Evolutionary conservation across 1,140 invertebrate genomes (phyloP), one percentile per base, ranked within the genome.

Genomic region (Orius laevigatus): DNA sequence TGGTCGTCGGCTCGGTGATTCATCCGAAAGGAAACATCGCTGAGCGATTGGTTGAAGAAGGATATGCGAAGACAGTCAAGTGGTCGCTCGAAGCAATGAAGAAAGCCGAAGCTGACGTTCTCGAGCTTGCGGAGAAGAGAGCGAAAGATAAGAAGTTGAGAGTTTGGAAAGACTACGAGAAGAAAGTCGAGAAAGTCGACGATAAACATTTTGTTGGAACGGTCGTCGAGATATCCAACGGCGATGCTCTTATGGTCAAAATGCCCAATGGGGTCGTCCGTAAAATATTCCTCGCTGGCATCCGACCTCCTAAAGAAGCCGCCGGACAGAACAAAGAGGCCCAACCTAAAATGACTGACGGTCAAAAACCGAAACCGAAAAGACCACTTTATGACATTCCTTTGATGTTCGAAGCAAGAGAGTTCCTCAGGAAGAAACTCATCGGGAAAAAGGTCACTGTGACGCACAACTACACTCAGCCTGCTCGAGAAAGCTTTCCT

Each of bases 11-110:
- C 15, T 88, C 84, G n/a, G 81, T 98, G 54, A 57, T 94, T 32
- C 92, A 97, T 68, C 92, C 93, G 73, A 79, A 75, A 62, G 83
- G 84, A 52, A 97, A 97, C 60, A 98, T 99, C 65, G 92, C 95
- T 0, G 93, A 97, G 62, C 71, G 81, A 38, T 67, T 99, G 35
- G 62, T 99, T 43, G 76, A 68, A 53, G 84, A 95, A 68, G 94
- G 95, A 16, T 90, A 94, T 59, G 95, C 91, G 0, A 81, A 79
- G 60, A 97, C 92, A 61, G 88, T 97, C n/a, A 93, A 98, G 62
- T 96, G 92, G 92, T 93, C 88, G 6, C 84, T 98, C 65, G 82
- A 78, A 19, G 79, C 84, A 33, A 85, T 92, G 58, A 84, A 84
- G 38, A 68, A 68, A 49, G 48, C 47, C 83, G 88, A 53, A 42